Conservation (phyloP, 2,113 vertebrate genomes). For the Equus quagga region DNA sequence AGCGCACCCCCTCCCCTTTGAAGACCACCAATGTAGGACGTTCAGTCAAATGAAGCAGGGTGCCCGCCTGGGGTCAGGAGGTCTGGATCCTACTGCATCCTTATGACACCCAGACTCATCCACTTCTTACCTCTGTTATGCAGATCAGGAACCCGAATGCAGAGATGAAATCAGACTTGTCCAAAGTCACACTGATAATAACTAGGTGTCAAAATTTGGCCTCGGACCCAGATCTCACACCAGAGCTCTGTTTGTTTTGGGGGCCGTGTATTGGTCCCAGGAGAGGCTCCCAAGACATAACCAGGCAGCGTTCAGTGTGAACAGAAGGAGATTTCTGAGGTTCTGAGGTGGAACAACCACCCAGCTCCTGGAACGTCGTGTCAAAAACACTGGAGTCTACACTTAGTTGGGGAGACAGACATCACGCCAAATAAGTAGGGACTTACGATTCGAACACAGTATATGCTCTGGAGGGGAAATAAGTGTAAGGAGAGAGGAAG, state of each 20-base stretch:
- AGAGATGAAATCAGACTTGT: not conserved
- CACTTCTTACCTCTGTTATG: rapidly evolving
- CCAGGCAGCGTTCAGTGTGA: too few species aligned
- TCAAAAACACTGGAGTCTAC: not conserved
- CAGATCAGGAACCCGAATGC: not conserved
- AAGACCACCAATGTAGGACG: not conserved
- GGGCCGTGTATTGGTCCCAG: not conserved
- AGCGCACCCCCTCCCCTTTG: rapidly evolving
- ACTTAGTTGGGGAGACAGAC: not conserved
- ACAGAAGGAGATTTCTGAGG: not conserved
- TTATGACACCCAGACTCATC: too few species aligned
- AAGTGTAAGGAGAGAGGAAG: rapidly evolving
- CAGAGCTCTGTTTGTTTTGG: not conserved
- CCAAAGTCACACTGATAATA: not conserved
- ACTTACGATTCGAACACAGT: rapidly evolving
- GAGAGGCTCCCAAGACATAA: too few species aligned
- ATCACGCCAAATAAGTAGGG: not conserved
- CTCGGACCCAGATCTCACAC: too few species aligned
- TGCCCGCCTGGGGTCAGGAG: rapidly evolving
- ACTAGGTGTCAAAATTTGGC: not conserved
- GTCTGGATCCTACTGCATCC: too few species aligned
- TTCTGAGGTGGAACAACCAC: rapidly evolving
- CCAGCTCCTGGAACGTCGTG: rapidly evolving
- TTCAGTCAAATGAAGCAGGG: rapidly evolving
- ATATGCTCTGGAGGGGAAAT: rapidly evolving